These are phyloP conservation scores for Ctenomys sociabilis DNA, from an alignment of 2,113 vertebrate species.

Conservation along the genomic window DNA sequence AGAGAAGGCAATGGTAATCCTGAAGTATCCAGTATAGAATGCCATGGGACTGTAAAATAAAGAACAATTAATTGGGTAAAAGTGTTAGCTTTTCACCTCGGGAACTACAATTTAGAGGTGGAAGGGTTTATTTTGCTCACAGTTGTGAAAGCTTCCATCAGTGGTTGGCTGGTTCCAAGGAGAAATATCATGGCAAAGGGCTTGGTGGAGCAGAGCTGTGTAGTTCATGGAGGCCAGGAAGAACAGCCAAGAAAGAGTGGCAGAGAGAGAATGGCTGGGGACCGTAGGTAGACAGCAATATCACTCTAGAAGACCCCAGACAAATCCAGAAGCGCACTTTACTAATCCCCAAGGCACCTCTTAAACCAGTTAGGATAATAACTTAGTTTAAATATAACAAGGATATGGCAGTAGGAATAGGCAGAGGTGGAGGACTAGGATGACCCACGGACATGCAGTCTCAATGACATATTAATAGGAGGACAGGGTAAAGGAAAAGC, in stretches of 20 bases:
- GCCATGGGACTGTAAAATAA: accelerated
- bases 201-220: neutral
- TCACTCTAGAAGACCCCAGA: neutral
- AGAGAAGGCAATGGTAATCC: neutral
- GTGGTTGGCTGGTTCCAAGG: neutral
- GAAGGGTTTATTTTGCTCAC: neutral
- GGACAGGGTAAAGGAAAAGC: neutral
- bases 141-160: neutral
- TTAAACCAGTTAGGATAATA: neutral
- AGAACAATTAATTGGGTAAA: neutral
- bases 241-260: neutral
- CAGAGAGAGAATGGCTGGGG: neutral
- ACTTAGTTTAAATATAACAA: neutral
- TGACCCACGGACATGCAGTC: accelerated
- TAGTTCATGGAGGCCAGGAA: neutral
- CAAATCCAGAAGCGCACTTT: neutral
- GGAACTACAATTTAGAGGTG: neutral
- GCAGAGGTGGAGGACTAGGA: accelerated
- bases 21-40: neutral
- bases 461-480: neutral
- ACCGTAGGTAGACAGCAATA: neutral
- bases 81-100: neutral
- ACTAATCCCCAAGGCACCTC: neutral
- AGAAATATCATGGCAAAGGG: neutral
- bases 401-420: accelerated